Base-by-base conservation (phyloP, 2,888 invertebrate genomes). In the Poecilus cupreus region DNA sequence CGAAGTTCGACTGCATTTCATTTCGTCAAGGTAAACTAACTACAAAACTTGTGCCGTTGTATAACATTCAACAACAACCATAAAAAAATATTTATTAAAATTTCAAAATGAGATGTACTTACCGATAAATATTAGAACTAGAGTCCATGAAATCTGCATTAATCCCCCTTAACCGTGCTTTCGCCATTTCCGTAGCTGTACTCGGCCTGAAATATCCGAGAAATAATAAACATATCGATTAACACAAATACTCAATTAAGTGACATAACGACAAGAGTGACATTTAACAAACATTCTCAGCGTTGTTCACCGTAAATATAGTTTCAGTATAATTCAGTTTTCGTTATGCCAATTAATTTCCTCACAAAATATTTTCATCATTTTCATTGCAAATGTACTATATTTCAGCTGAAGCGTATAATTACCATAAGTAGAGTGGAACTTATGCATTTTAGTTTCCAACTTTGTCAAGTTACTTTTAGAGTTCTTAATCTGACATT, bases 161-260 rank as follows among this genome's bases (percentile, higher is more conserved):
- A 81, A 89, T 84, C 81, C 87, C 88, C 84, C 88, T 85, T 83
- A 89, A 84, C 83, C 89, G 87, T 49, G 88, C 87, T 83, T 88
- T 85, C 20, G 88, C 87, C 84, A 88, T 87, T 83, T 88, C 89
- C 57, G 88, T 89, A 39, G 89, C 88, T 51, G 89, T 88, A 81
- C 88, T 87, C 57, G 89, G 87, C 83, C 89, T 89, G 88, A 76
- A 88, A 88, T 49, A 70, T 68, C n/a, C 80, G 37, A 26, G n/a
- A 43, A 18, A 72, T 20, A 72, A 72, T 43, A 16, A 43, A 26
- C 22, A 75, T 51, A n/a, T 51, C 11, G 13, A 75, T 75, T 20
- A 24, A 22, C 16, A 75, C 13, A 75, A n/a, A 32, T 32, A 37
- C 37, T 37, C 13, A 77, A 78, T 78, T 64, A 78, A 78, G 32